Percentiles rank a stretch among this genome's conserved stretches.
Conservation (phyloP, 2,888 invertebrate genomes). For the Limnephilus lunatus region DNA sequence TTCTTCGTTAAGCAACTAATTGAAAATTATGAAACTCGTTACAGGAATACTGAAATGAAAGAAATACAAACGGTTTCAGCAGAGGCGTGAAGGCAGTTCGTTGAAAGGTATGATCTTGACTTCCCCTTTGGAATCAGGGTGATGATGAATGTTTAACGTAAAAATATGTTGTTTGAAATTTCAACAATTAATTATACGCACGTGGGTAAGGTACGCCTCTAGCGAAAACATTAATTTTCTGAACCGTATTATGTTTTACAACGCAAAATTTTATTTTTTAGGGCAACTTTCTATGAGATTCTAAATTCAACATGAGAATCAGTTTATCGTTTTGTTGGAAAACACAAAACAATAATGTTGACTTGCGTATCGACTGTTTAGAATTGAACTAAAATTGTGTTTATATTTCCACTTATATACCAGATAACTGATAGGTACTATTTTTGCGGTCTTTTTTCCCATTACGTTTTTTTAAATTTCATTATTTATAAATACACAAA, state of each 20-base stretch:
- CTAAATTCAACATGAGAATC: too few species aligned
- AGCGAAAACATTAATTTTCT: neutral
- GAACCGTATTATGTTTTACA: neutral
- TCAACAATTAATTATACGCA: conserved; percentile 33
- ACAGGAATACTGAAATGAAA: neutral
- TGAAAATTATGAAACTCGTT: conserved; percentile 45
- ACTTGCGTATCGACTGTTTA: too few species aligned
- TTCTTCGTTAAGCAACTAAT: conserved; percentile 33
- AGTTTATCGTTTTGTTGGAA: too few species aligned
- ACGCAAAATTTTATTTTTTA: too few species aligned
- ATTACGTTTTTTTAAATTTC: too few species aligned
- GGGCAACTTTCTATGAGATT: too few species aligned
- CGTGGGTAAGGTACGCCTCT: neutral
- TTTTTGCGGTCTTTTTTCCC: too few species aligned
- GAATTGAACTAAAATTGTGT: too few species aligned
- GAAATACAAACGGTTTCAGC: neutral
- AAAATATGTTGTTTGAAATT: conserved; percentile 4
- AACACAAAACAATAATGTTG: too few species aligned
- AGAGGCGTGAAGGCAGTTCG: neutral
- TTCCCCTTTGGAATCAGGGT: neutral
- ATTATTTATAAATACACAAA: too few species aligned
- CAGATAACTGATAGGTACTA: too few species aligned
- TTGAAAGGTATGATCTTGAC: neutral
- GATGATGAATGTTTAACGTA: neutral
- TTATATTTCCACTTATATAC: too few species aligned